Evolutionary conservation across 2,113 vertebrate genomes (phyloP), one percentile per base, ranked within the genome.

Genomic region (Salminus brasiliensis): DNA sequence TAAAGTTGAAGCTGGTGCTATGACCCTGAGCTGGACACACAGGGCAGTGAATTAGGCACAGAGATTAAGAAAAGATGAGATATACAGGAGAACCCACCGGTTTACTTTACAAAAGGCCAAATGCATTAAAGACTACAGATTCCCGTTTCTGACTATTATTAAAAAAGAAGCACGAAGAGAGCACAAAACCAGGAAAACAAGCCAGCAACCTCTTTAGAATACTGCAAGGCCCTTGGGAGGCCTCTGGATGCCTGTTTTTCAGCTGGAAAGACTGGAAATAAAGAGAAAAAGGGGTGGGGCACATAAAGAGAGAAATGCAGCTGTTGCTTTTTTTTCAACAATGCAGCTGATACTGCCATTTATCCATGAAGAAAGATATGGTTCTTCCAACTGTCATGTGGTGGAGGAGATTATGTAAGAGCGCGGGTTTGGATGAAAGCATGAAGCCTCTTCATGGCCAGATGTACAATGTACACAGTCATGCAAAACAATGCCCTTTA

Each of bases 311-410:
- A 72, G 57, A 21, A 32, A 29, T 73, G 43, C 84, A 88, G 88
- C 87, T 89, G 88, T 76, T 73, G 59, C 47, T 74, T 72, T 74
- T 55, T 25, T 78, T 72, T 72, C 76, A 75, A 86, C 55, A 78
- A 82, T 70, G 27, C 30, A 55, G 34, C 21, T 68, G 18, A 52
- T 45, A 60, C 68, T 63, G 57, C 60, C 27, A 66, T 23, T 79
- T 66, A 73, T 66, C 73, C 59, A 43, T 32, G 47, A 53, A 71
- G 63, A 66, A 6, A 66, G 34, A 36, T 53, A 13, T 16, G 59
- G 60, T 79, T 65, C 59, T 79, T 55, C 59, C 29, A 79, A 66
- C 47, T 45, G 41, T 32, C 32, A 59, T 59, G 39, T 23, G 53
- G 32, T 18, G 63, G 2, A 41, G 15, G 55, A 57, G 68, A 72